Evolutionary conservation across 2,888 invertebrate species (phyloP), one percentile per base, ranked within the genome.

Genomic region (Cerceris ruficornis): DNA sequence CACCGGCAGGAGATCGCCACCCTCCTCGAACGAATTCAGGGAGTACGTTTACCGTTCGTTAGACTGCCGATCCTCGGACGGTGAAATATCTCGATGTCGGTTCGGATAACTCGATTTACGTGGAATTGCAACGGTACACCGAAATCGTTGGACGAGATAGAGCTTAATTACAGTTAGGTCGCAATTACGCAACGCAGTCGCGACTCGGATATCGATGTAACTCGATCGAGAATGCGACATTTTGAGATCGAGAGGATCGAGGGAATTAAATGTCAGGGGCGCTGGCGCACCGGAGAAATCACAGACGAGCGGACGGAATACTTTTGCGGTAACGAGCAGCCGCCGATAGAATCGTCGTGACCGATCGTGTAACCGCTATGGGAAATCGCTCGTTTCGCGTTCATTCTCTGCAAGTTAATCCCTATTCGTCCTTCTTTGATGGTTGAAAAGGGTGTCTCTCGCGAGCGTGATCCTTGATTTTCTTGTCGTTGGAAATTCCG

Each of bases 11-110:
- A 76, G 69, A 71, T 81, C 82, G 69, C 76, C 78, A 7, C 73
- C 83, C 59, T 85, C 88, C 46, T 68, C 81, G 8, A 74, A 71
- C 79, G 89, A 90, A 42, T 77, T 85, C 77, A 89, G 88, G 83
- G 88, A 90, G 91, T 91, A 91, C 83, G 91, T 87, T 88, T 84
- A 70, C 69, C 64, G 61, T 60, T 62, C 28, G 14, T 49, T 50
- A 15, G 17, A 43, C 11, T 14, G 54, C 13, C 50, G 39, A 42
- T 13, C 13, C 13, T 50, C 50, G 65, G 9, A 46, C 9, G 46
- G 46, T 46, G 8, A 13, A 8, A 11, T 5, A 8, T 1, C 8
- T 2, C 13, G 28, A 28, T 28, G 28, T 28, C 4, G 28, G 28
- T 28, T 28, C 28, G 2, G 28, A 4, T 28, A 28, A 28, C 4